A percentile compares a stretch with the other conserved stretches of the same genome.
Conservation (phyloP, 2,797 vertebrate genomes). For the Anguilla pacifica region DNA sequence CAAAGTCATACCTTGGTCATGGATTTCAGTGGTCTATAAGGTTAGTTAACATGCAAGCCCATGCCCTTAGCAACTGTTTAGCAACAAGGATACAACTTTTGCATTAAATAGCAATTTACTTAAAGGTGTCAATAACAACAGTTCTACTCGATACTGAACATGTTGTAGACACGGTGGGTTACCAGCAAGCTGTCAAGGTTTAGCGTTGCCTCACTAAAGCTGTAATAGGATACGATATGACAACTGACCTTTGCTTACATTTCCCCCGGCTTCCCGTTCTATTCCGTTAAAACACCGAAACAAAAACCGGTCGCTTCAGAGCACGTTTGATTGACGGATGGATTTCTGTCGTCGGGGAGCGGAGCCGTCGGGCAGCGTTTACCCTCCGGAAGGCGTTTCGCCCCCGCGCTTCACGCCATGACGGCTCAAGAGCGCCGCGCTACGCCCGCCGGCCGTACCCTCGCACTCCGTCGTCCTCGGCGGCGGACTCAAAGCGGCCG, state of each 20-base stretch:
- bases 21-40: too few relatives aligned
- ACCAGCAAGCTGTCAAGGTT: neutral
- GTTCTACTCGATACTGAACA: too few relatives aligned
- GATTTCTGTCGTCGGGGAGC: neutral
- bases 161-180: neutral
- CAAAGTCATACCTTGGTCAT: too few relatives aligned
- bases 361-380: neutral
- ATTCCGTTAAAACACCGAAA: constrained; percentile 1
- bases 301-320: neutral
- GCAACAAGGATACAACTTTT: too few relatives aligned
- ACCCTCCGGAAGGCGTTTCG: neutral
- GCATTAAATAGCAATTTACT: too few relatives aligned
- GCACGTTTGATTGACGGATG: neutral
- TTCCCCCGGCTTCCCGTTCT: neutral
- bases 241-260: neutral
- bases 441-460: neutral
- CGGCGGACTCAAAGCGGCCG: neutral
- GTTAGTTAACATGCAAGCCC: too few relatives aligned
- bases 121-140: too few relatives aligned
- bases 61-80: too few relatives aligned
- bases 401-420: neutral
- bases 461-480: neutral
- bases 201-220: neutral
- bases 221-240: neutral
- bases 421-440: neutral